Conservation (phyloP, 2,113 vertebrate species). For the Hydropotes inermis region DNA sequence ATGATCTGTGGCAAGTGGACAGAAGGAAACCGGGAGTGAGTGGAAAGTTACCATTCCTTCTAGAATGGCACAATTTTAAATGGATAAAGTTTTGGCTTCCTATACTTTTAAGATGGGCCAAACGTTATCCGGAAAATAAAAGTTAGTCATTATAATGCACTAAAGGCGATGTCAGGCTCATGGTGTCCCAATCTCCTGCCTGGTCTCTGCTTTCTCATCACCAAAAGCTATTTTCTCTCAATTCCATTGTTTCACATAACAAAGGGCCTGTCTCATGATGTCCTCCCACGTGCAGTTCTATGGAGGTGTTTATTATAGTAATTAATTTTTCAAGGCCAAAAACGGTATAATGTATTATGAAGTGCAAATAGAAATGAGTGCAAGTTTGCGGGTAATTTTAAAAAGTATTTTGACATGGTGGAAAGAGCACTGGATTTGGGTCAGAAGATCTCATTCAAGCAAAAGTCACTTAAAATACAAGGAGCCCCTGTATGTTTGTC, state of each 20-base stretch:
- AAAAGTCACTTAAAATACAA: not conserved
- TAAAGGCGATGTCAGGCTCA: not conserved
- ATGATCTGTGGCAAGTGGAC: not conserved
- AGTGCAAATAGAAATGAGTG: not conserved
- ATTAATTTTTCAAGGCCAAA: conserved; percentile 55
- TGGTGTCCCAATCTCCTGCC: not conserved
- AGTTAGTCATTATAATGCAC: conserved; percentile 10
- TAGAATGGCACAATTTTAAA: not conserved
- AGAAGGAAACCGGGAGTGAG: not conserved
- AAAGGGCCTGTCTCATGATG: not conserved
- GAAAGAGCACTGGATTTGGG: not conserved
- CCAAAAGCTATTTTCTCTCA: not conserved
- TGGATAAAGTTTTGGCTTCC: not conserved
- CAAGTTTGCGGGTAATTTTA: not conserved
- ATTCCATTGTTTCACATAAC: conserved; percentile 35
- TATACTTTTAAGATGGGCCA: not conserved
- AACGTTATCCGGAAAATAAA: not conserved
- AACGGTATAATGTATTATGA: not conserved
- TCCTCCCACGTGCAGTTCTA: not conserved
- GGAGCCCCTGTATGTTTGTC: not conserved
- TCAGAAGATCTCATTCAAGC: not conserved
- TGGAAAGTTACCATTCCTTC: not conserved
- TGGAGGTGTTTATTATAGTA: conserved; percentile 35
- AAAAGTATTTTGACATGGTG: not conserved
- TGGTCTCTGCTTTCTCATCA: conserved; percentile 4